Conservation (phyloP, 2,113 vertebrate species). For the Bostrychus sinensis region DNA sequence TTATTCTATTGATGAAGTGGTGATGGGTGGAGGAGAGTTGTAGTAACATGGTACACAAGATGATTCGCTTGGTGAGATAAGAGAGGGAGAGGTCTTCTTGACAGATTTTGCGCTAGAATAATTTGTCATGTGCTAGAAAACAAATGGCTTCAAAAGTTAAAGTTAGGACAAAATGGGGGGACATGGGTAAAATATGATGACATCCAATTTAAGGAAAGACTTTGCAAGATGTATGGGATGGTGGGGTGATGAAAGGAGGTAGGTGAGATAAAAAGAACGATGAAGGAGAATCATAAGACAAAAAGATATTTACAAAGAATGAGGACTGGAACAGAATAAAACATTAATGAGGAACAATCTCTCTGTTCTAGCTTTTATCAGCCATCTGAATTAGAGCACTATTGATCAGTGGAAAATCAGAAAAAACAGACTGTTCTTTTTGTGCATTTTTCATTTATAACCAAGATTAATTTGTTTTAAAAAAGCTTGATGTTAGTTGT, state of each 20-base stretch:
- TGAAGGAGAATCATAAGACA: background rate
- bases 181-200: background rate
- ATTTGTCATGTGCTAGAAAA: too few relatives aligned
- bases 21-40: too few relatives aligned
- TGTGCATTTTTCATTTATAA: constrained; percentile 3
- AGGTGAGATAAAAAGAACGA: background rate
- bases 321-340: background rate
- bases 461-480: background rate
- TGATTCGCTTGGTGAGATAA: too few relatives aligned
- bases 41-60: too few relatives aligned
- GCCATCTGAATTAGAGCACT: constrained; percentile 10
- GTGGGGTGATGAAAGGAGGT: background rate
- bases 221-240: background rate
- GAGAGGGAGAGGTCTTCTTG: too few relatives aligned
- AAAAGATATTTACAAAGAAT: background rate
- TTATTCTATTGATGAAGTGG: too few relatives aligned
- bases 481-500: background rate
- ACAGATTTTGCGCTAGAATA: too few relatives aligned
- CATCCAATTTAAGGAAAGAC: background rate
- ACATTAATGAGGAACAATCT: background rate
- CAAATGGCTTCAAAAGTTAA: too few relatives aligned
- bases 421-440: constrained; percentile 25
- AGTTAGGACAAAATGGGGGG: too few relatives aligned
- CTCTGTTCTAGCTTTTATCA: constrained; percentile 26
- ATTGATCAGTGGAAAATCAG: constrained; percentile 29